Conservation (phyloP, 2,797 vertebrate species). For the Thaleichthys pacificus region DNA sequence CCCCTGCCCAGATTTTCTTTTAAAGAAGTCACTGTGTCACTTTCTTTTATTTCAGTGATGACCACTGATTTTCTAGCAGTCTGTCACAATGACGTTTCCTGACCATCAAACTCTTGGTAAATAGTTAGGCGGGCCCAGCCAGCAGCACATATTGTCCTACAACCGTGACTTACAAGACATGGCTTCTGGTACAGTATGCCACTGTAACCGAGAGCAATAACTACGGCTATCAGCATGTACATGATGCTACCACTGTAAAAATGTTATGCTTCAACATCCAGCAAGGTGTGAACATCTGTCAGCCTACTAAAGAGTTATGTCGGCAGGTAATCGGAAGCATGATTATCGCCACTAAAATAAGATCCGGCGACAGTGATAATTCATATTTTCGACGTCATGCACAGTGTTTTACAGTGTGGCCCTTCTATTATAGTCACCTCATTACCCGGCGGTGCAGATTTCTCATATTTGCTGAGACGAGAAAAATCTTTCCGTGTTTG, state of each 20-base stretch:
- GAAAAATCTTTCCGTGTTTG: slow-evolving; percentile 61
- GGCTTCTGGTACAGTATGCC: background rate
- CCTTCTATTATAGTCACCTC: slow-evolving; percentile 61
- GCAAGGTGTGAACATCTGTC: slow-evolving; percentile 37
- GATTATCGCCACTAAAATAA: slow-evolving; percentile 57
- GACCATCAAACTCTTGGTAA: slow-evolving; percentile 38
- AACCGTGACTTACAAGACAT: background rate
- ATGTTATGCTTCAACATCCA: slow-evolving; percentile 23
- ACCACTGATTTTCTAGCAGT: slow-evolving; percentile 28
- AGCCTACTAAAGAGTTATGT: slow-evolving; percentile 45
- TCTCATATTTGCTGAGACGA: slow-evolving; percentile 69
- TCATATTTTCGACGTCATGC: slow-evolving; percentile 38
- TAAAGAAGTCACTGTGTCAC: slow-evolving; percentile 33
- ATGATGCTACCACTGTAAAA: slow-evolving; percentile 8
- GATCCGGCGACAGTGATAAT: slow-evolving; percentile 46
- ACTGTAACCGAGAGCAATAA: slow-evolving; percentile 10
- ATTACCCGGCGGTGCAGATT: slow-evolving; percentile 68
- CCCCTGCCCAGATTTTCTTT: background rate
- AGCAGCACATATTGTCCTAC: slow-evolving; percentile 14
- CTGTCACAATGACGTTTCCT: slow-evolving; percentile 29
- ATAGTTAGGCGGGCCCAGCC: slow-evolving; percentile 13
- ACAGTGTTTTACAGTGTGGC: slow-evolving; percentile 27
- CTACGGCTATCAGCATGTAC: background rate
- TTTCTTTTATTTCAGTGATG: slow-evolving; percentile 25
- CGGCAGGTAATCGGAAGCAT: slow-evolving; percentile 50